Conservation (phyloP, 2,113 vertebrate genomes). For the Eudorcas thomsonii region DNA sequence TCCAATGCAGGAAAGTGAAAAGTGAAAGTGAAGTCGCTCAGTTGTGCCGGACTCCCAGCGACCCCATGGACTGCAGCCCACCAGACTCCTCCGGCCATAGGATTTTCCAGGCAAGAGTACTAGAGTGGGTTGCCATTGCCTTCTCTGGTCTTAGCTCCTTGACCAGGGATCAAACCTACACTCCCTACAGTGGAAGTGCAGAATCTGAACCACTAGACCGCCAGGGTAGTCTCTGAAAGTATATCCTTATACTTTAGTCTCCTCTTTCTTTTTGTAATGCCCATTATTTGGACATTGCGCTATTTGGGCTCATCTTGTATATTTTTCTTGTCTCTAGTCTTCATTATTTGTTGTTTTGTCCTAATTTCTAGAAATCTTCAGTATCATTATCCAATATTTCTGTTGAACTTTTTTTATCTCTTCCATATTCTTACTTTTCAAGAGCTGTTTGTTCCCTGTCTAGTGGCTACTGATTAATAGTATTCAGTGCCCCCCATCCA, state of each 20-base stretch:
- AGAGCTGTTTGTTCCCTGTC: neutral
- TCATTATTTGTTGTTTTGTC: neutral
- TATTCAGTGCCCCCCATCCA: neutral
- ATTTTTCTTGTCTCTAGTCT: neutral
- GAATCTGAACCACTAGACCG: neutral
- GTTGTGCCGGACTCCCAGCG: too few relatives aligned
- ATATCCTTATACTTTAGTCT: neutral
- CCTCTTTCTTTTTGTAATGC: neutral
- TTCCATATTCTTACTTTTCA: neutral
- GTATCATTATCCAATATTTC: neutral
- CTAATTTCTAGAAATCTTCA: neutral
- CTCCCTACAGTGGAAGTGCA: neutral
- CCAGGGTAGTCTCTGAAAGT: neutral
- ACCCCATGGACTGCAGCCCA: too few relatives aligned
- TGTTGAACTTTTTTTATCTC: neutral
- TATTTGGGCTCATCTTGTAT: neutral
- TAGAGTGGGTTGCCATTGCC: too few relatives aligned
- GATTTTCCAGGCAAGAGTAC: too few relatives aligned
- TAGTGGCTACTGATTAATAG: neutral
- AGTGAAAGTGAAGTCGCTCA: too few relatives aligned
- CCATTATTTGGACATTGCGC: neutral
- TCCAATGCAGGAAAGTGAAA: too few relatives aligned
- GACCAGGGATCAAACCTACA: neutral
- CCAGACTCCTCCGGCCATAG: too few relatives aligned
- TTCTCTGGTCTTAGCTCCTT: neutral